phyloP scores from a whole-genome alignment of 2,797 vertebrate genomes.

The Falco naumanni region DNA sequence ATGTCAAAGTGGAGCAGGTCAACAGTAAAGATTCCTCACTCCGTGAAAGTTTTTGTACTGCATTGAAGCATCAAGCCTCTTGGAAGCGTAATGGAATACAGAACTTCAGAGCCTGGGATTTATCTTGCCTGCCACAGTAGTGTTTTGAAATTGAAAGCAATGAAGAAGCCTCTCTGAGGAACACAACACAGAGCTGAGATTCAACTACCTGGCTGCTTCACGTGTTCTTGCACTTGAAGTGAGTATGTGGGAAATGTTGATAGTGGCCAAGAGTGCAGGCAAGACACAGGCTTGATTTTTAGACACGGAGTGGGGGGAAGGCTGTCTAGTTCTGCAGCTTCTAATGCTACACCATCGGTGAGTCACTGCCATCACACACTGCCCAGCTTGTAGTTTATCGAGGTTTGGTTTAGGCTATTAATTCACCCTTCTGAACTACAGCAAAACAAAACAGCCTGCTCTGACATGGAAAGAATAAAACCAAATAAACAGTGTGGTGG shows the following conservation, averaged over 20 bases:
- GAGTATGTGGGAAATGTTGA: not conserved
- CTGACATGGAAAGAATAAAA: not conserved
- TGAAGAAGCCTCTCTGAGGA: not conserved
- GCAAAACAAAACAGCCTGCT: not conserved
- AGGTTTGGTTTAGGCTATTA: not conserved
- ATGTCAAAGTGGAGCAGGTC: not conserved
- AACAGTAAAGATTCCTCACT: not conserved
- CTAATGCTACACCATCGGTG: not conserved
- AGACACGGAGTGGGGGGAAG: rapidly evolving
- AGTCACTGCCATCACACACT: not conserved
- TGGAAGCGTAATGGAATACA: not conserved
- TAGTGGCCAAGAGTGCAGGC: not conserved
- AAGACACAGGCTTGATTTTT: not conserved
- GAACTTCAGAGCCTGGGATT: not conserved
- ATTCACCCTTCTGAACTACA: not conserved
- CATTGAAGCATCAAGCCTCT: not conserved
- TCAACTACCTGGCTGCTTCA: not conserved
- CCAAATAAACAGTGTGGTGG: not conserved
- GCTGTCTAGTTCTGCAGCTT: not conserved
- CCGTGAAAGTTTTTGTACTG: not conserved
- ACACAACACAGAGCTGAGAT: not conserved
- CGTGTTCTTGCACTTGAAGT: not conserved
- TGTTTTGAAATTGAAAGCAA: not conserved
- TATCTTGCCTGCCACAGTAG: not conserved
- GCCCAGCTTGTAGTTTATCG: not conserved